Conservation (phyloP, 2,888 invertebrate genomes). For the Amiota minor region DNA sequence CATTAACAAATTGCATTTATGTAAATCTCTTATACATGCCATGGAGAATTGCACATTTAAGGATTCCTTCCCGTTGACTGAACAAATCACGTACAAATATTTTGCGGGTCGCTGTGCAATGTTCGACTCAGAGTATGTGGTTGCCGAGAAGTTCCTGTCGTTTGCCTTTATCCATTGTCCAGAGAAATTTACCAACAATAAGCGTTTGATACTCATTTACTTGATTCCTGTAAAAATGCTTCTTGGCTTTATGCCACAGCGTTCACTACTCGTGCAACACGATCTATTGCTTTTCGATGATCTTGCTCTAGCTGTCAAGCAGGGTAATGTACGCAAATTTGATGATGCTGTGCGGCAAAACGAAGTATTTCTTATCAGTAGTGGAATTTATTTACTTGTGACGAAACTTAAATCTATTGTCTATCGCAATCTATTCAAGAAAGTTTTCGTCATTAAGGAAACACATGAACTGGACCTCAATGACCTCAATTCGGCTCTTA, state of each 20-base stretch:
- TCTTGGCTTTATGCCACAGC: conserved; percentile 94
- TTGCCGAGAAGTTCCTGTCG: conserved; percentile 92
- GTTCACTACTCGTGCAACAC: conserved; percentile 87
- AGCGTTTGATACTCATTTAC: conserved; percentile 92
- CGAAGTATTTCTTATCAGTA: conserved; percentile 93
- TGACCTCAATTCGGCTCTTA: conserved; percentile 86
- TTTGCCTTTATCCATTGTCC: conserved; percentile 96
- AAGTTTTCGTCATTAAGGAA: conserved; percentile 83
- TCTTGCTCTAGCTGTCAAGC: conserved; percentile 88
- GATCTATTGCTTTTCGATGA: conserved; percentile 93
- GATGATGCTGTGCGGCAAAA: conserved; percentile 89
- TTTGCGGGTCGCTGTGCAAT: conserved; percentile 98
- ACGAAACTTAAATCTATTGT: conserved; percentile 96
- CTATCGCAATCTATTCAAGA: conserved; percentile 95
- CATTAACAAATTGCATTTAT: conserved; percentile 90
- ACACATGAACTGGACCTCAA: conserved; percentile 92
- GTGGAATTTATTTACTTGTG: conserved; percentile 97
- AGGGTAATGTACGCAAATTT: conserved; percentile 89
- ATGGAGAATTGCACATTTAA: conserved; percentile 94
- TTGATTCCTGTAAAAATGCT: conserved; percentile 98
- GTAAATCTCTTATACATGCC: conserved; percentile 95
- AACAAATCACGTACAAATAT: conserved; percentile 97
- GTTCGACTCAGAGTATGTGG: conserved; percentile 97
- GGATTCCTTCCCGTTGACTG: conserved; percentile 91
- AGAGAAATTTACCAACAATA: conserved; percentile 85